These are phyloP conservation scores for Pachycephus smyrnensis DNA, from an alignment of 2,888 invertebrate species.

Conservation along the genomic window DNA sequence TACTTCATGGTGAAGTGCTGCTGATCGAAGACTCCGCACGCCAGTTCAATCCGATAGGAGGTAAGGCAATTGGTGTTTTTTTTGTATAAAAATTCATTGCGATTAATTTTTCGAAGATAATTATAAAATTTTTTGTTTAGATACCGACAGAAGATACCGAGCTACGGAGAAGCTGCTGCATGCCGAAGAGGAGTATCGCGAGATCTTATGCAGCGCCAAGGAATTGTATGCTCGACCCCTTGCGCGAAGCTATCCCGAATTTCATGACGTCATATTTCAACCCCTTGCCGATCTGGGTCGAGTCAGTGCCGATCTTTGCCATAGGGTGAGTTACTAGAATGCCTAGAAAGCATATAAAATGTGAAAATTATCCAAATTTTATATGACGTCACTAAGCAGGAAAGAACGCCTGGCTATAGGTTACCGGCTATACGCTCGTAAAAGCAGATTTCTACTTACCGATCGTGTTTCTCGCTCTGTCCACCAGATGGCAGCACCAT, in stretches of 20 bases:
- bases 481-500: slow-evolving; percentile 44
- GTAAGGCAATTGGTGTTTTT: slow-evolving; percentile 37
- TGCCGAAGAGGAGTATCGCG: slow-evolving; percentile 66
- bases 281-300: slow-evolving; percentile 56
- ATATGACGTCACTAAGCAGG: slow-evolving; percentile 5
- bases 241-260: slow-evolving; percentile 58
- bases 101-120: not conserved
- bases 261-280: slow-evolving; percentile 61
- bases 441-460: slow-evolving; percentile 16
- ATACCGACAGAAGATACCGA: slow-evolving; percentile 63
- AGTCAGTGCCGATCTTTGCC: slow-evolving; percentile 54
- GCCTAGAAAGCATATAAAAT: not conserved
- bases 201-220: slow-evolving; percentile 72
- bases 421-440: not conserved
- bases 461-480: not conserved
- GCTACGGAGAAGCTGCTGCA: slow-evolving; percentile 65
- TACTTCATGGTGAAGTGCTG: slow-evolving; percentile 75
- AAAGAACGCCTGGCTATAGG: slow-evolving; percentile 8
- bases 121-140: slow-evolving; percentile 34
- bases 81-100: not conserved
- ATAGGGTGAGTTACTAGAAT: slow-evolving; percentile 52
- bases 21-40: slow-evolving; percentile 73
- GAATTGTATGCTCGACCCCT: slow-evolving; percentile 76
- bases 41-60: slow-evolving; percentile 71
- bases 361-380: not conserved